phyloP scores from a whole-genome alignment of 1,140 invertebrate species.

The Agrypnia vestita region DNA sequence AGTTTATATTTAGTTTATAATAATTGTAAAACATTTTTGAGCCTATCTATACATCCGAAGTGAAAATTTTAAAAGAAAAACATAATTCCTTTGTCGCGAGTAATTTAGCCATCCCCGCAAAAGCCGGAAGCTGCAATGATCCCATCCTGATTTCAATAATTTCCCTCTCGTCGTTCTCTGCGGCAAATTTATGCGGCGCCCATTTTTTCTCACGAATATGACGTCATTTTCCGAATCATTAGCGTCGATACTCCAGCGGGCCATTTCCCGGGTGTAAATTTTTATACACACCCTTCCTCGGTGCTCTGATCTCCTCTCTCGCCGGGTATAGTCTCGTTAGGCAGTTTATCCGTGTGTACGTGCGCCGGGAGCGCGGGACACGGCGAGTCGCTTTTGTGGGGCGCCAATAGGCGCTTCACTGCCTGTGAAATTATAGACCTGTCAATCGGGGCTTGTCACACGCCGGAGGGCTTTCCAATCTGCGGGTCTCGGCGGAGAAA shows the following conservation, averaged over 20 bases:
- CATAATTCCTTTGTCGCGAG: not conserved
- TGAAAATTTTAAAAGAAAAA: not conserved
- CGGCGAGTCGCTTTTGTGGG: constrained; percentile 43
- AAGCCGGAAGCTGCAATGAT: constrained; percentile 55
- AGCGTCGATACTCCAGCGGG: constrained; percentile 65
- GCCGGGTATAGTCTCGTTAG: constrained; percentile 57
- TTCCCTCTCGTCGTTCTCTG: constrained; percentile 25
- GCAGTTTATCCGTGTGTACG: constrained; percentile 59
- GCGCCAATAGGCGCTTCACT: constrained; percentile 52
- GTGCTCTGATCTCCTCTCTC: constrained; percentile 58
- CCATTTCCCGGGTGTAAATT: constrained; percentile 56
- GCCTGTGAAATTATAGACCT: constrained; percentile 59
- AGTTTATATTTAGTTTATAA: no score
- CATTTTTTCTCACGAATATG: constrained; percentile 69
- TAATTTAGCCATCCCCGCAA: not conserved
- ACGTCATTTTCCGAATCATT: constrained; percentile 75
- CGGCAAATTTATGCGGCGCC: constrained; percentile 64
- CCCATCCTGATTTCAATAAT: constrained; percentile 65
- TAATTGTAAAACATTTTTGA: not conserved
- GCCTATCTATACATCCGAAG: not conserved
- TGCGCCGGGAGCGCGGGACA: not conserved
- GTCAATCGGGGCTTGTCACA: constrained; percentile 56
- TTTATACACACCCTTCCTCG: constrained; percentile 55
- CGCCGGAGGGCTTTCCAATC: constrained; percentile 25
- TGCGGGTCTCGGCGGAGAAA: constrained; percentile 34